phyloP scores from a whole-genome alignment of 2,113 vertebrate genomes.

The Cyanistes caeruleus region DNA sequence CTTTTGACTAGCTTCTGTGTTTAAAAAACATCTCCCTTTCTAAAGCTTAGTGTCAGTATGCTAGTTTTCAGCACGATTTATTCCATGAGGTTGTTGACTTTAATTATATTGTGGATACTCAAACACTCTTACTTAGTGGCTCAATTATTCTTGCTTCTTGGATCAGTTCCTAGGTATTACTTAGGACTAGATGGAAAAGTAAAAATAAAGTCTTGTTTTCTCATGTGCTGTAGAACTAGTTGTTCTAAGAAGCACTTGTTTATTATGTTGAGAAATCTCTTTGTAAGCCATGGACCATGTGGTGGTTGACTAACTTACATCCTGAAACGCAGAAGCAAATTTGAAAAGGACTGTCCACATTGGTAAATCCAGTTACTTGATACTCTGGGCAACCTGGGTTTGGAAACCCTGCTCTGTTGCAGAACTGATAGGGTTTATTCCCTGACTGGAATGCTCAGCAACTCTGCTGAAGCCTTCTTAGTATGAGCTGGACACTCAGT shows the following conservation, averaged over 20 bases:
- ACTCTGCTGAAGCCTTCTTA: neutral
- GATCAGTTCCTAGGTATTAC: conserved; percentile 43
- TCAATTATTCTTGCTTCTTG: conserved; percentile 54
- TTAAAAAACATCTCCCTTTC: conserved; percentile 30
- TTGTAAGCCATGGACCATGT: neutral
- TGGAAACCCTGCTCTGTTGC: neutral
- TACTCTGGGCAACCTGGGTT: neutral
- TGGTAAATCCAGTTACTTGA: neutral
- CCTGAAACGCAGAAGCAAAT: neutral
- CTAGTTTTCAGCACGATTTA: conserved; percentile 54
- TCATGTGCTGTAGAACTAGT: conserved; percentile 64
- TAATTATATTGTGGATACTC: conserved; percentile 58
- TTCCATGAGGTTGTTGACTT: conserved; percentile 63
- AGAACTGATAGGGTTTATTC: neutral
- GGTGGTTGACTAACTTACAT: conserved; percentile 4
- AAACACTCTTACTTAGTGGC: conserved; percentile 34
- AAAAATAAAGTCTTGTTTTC: conserved; percentile 65
- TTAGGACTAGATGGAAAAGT: conserved; percentile 47
- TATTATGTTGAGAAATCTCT: conserved; percentile 48
- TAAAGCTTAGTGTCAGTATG: conserved; percentile 55
- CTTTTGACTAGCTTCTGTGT: conserved; percentile 50
- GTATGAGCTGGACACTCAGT: neutral
- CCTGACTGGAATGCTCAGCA: neutral
- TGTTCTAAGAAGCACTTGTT: conserved; percentile 66
- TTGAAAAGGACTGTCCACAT: neutral